Evolutionary conservation across 2,888 invertebrate genomes (phyloP).

Genomic region (Mycalesis mineus): DNA sequence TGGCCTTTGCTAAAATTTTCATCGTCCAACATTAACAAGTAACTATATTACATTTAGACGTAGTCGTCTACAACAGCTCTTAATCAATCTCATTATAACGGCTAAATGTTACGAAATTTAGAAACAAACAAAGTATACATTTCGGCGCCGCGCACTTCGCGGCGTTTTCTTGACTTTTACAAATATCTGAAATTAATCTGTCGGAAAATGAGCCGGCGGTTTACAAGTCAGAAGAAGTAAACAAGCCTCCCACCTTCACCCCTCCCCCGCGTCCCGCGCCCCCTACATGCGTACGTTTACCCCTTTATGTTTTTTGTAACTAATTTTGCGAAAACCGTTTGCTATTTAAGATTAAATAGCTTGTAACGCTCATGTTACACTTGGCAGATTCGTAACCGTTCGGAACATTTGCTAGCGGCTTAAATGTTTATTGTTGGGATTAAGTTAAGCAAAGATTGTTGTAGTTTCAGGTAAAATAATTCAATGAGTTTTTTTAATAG

Average conservation of each 20-base stretch:
- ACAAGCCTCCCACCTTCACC: not conserved
- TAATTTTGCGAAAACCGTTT: slow-evolving; percentile 1
- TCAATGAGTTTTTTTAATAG: too few species aligned
- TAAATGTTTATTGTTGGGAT: too few species aligned
- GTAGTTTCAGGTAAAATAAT: too few species aligned
- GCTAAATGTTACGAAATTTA: slow-evolving; percentile 1
- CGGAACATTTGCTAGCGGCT: not conserved
- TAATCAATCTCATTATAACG: not conserved
- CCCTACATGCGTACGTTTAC: not conserved
- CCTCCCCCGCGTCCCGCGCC: too few species aligned
- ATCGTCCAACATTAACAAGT: too few species aligned
- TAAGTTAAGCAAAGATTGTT: too few species aligned
- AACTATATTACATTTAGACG: too few species aligned
- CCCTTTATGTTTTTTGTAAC: slow-evolving; percentile 5
- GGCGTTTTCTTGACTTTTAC: slow-evolving; percentile 11
- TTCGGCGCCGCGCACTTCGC: not conserved
- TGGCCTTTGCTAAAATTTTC: too few species aligned
- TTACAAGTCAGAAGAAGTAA: not conserved
- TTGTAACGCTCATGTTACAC: not conserved
- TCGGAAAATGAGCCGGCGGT: slow-evolving; percentile 16
- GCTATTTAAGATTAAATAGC: not conserved
- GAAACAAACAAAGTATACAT: not conserved
- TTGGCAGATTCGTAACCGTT: not conserved
- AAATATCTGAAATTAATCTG: slow-evolving; percentile 13
- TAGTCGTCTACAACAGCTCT: not conserved